These are phyloP conservation scores for Chloromyia formosa DNA, from an alignment of 2,888 invertebrate genomes.

Conservation along the genomic window DNA sequence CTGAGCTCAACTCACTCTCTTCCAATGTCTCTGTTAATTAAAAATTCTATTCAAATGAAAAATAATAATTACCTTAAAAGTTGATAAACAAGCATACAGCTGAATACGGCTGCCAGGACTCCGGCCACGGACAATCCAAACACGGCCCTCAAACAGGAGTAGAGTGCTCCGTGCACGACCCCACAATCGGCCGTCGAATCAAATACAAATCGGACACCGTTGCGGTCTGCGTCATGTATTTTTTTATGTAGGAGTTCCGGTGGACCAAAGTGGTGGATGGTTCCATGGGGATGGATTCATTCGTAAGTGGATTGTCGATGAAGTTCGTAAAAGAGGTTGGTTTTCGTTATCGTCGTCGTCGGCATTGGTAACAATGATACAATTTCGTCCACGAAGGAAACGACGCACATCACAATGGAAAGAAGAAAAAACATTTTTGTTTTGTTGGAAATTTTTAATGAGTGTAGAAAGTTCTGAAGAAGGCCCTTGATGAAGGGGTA, in stretches of 20 bases:
- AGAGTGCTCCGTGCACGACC: constrained; percentile 89
- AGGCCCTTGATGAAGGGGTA: background rate
- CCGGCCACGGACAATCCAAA: constrained; percentile 92
- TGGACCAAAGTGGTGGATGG: background rate
- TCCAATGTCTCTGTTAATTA: constrained; percentile 15
- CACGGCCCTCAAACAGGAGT: constrained; percentile 86
- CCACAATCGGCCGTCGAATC: constrained; percentile 88
- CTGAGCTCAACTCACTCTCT: background rate
- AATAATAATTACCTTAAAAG: constrained; percentile 71
- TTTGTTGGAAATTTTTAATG: background rate
- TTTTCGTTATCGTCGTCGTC: background rate
- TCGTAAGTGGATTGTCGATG: no score
- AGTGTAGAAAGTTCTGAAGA: background rate
- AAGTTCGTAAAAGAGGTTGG: no score
- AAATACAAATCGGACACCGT: constrained; percentile 79
- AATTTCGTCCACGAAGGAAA: constrained; percentile 1
- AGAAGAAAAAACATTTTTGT: background rate
- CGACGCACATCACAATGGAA: background rate
- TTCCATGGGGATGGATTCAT: background rate
- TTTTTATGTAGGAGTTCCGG: background rate
- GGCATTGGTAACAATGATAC: background rate
- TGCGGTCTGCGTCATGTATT: constrained; percentile 24
- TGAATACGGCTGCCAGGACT: constrained; percentile 89
- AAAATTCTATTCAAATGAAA: constrained; percentile 19
- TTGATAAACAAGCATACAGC: constrained; percentile 92